Percentiles rank a stretch among this genome's conserved stretches.
These are phyloP conservation scores for Anhinga rufa DNA, from an alignment of 2,113 vertebrate species.

Conservation along the genomic window DNA sequence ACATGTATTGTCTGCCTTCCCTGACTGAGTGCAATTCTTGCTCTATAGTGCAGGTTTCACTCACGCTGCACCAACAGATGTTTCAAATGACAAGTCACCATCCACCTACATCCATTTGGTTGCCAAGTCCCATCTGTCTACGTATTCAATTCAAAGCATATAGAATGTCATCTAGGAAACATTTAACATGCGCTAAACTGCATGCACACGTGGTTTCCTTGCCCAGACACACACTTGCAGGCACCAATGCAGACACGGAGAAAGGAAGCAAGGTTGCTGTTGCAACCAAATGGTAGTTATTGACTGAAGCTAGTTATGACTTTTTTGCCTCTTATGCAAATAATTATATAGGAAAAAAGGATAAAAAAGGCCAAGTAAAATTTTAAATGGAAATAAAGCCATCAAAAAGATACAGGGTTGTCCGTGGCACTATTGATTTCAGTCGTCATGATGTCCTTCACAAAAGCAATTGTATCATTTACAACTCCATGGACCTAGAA, in stretches of 20 bases:
- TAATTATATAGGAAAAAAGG: background rate
- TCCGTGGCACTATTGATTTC: conserved; percentile 98
- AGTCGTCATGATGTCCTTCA: conserved; percentile 89
- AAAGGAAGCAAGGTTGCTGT: background rate
- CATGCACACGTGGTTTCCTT: background rate
- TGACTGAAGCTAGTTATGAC: background rate
- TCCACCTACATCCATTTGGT: background rate
- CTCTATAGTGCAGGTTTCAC: background rate
- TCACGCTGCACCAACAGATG: background rate
- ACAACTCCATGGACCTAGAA: conserved; percentile 90
- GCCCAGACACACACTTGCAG: background rate
- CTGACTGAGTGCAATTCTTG: background rate
- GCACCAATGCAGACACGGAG: background rate
- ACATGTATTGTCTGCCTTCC: background rate
- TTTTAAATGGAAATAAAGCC: background rate
- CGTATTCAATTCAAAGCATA: background rate
- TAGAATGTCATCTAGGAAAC: background rate
- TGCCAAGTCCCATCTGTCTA: background rate
- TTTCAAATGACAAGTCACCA: background rate
- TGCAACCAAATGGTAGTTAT: background rate
- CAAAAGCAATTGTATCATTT: conserved; percentile 95
- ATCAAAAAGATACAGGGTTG: conserved; percentile 92
- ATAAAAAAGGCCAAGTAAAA: background rate
- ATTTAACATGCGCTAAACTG: background rate
- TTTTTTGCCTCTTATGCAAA: background rate